Conservation (phyloP, 1,140 invertebrate genomes). For the Bathynomus jamesi region DNA sequence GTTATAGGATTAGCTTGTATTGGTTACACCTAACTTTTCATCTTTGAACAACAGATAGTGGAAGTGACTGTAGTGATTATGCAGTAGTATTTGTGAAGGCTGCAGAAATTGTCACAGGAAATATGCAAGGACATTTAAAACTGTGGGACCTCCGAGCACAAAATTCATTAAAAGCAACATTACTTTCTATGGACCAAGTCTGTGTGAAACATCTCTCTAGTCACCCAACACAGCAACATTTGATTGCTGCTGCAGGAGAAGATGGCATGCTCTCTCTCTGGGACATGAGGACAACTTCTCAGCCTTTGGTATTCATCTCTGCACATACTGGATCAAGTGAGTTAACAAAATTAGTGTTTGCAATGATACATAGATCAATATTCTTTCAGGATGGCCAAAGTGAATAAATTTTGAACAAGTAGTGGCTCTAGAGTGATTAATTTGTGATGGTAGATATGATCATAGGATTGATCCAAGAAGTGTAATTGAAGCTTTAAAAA, state of each 20-base stretch:
- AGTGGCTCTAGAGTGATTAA: no score
- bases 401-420: no score
- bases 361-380: no score
- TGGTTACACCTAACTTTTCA: neutral
- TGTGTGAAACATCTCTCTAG: conserved; percentile 63
- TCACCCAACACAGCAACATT: conserved; percentile 77
- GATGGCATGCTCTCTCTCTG: conserved; percentile 74
- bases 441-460: no score
- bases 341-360: neutral
- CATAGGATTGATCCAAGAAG: no score
- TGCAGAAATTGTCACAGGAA: conserved; percentile 68
- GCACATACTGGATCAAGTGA: conserved; percentile 61
- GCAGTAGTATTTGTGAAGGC: conserved; percentile 66
- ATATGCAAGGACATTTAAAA: conserved; percentile 75
- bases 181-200: conserved; percentile 41
- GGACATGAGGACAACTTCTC: conserved; percentile 72
- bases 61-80: conserved; percentile 71
- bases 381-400: no score
- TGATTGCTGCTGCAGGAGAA: conserved; percentile 72
- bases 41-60: conserved; percentile 50
- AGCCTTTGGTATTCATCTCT: conserved; percentile 67
- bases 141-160: conserved; percentile 64
- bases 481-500: no score
- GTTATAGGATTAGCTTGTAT: neutral
- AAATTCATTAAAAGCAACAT: neutral